A percentile compares a stretch with the other conserved stretches of the same genome.
Conservation (phyloP, 2,113 vertebrate genomes). For the Antechinus stuartii region DNA sequence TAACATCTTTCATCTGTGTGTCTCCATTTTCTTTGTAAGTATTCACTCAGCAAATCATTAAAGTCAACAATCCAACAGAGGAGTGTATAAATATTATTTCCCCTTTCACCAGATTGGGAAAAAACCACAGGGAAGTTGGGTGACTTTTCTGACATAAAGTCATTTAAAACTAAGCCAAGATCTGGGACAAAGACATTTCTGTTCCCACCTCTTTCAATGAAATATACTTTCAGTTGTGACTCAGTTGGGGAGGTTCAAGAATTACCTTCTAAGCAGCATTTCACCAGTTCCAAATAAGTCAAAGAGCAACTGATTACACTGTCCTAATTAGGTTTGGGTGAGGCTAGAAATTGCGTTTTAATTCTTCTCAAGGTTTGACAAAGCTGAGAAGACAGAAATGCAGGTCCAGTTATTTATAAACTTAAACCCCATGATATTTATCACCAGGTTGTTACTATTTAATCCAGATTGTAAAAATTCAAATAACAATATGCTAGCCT, state of each 20-base stretch:
- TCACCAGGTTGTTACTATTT: neutral
- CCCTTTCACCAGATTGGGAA: too few relatives aligned
- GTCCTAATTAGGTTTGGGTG: neutral
- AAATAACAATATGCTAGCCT: neutral
- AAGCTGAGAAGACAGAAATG: neutral
- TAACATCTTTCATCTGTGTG: neutral
- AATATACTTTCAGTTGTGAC: neutral
- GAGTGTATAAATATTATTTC: fast-evolving
- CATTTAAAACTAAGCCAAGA: neutral
- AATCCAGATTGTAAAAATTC: neutral
- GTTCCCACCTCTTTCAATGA: neutral
- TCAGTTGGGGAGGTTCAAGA: neutral
- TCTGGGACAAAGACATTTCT: neutral
- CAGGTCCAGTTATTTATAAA: slow-evolving; percentile 1
- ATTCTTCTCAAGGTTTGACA: neutral
- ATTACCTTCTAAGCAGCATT: neutral
- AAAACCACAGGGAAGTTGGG: neutral
- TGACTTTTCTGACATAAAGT: neutral
- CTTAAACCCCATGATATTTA: neutral
- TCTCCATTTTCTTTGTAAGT: neutral
- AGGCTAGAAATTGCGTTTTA: neutral
- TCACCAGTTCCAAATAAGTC: neutral
- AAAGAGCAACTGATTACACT: neutral
- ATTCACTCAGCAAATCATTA: neutral
- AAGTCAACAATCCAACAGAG: neutral